Base-by-base conservation (phyloP, 2,113 vertebrate species). In the Clarias magur region DNA sequence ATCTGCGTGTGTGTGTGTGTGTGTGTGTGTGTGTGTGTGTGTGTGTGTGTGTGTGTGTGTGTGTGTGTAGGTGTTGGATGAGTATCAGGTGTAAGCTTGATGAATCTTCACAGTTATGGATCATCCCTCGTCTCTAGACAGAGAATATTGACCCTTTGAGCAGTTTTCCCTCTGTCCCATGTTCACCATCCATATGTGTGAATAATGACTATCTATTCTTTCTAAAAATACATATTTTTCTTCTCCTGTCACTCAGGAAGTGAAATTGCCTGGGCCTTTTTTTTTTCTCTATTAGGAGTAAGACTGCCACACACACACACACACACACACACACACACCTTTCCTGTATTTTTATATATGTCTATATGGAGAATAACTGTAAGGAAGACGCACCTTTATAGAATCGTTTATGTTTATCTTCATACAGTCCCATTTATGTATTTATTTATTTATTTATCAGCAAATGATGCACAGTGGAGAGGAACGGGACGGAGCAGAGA, bases 61-160 rank as follows among this genome's bases (percentile, higher is more conserved):
- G 62, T 67, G 63, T 67, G 63, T 62, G 42, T 34, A 73, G 56
- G 56, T 83, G 48, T 38, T 87, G 63, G 60, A 56, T 72, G 65
- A 80, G 82, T 86, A 80, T 84, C 38, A 86, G 76, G 62, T 80
- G 21, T 83, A 42, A 30, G 82, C 54, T n/a, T 85, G 79, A 87
- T 76, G 68, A 38, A 80, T 70, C 80, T 80, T 84, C 83, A 89
- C 34, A 83, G 80, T 89, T 85, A 89, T 86, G 73, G 85, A 89
- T 89, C 54, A 82, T 72, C 38, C 75, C 25, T 81, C 34, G 23
- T 65, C 57, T 89, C 75, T 84, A 59, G 59, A 81, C 48, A 6
- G 27, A 83, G 67, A 84, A 38, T 80, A 87, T 85, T 81, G 82
- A 87, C 67, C 70, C 48, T 7, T 56, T 70, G 70, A 30, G 21